Conservation (phyloP, 2,888 invertebrate species). For the Molorchus minor region DNA sequence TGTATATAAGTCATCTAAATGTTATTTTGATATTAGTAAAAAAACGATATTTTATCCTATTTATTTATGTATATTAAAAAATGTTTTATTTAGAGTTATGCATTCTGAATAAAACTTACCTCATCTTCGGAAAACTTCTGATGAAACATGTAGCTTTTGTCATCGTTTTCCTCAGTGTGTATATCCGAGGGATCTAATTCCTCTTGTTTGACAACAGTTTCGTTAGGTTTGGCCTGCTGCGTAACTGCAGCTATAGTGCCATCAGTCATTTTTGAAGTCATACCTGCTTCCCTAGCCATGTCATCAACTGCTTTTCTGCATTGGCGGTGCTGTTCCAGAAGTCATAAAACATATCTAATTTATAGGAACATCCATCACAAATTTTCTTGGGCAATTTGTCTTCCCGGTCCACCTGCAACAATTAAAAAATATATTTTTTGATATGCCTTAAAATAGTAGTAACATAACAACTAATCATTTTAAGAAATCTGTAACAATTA, state of each 20-base stretch:
- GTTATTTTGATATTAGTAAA: no score
- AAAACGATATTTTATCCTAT: no score
- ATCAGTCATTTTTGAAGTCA: slow-evolving; percentile 31
- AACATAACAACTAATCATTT: no score
- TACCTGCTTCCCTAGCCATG: no score
- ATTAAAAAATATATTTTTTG: slow-evolving; percentile 23
- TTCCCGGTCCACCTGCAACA: slow-evolving; percentile 70
- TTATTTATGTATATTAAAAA: no score
- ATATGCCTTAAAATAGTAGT: neutral
- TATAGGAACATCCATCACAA: slow-evolving; percentile 76
- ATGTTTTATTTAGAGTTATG: no score
- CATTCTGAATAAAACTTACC: slow-evolving; percentile 26
- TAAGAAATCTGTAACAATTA: no score
- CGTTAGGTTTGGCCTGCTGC: slow-evolving; percentile 36
- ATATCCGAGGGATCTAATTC: slow-evolving; percentile 37
- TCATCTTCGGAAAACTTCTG: slow-evolving; percentile 38
- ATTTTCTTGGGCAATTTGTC: slow-evolving; percentile 77
- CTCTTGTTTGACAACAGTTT: slow-evolving; percentile 48
- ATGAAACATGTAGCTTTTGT: slow-evolving; percentile 36
- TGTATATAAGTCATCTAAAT: no score
- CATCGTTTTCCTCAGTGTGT: slow-evolving; percentile 37
- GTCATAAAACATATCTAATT: slow-evolving; percentile 76
- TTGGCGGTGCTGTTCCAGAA: slow-evolving; percentile 76
- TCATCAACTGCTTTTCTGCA: slow-evolving; percentile 67
- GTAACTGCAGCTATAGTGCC: slow-evolving; percentile 31